A percentile compares a stretch with the other conserved stretches of the same genome.
Conservation (phyloP, 2,797 vertebrate species). For the Coregonus sp. region DNA sequence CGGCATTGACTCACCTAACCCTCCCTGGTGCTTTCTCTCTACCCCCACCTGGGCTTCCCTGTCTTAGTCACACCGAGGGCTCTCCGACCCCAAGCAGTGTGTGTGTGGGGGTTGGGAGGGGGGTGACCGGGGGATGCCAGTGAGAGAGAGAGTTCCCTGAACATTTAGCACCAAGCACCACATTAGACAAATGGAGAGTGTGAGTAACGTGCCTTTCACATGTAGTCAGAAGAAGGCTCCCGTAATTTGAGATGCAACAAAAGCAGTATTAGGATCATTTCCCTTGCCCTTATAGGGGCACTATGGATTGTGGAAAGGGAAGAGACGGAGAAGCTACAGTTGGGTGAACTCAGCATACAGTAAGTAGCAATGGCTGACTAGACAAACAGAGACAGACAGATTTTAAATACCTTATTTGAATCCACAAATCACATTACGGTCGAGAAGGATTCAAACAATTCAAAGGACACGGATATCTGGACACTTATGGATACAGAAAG, state of each 20-base stretch:
- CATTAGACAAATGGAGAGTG: not conserved
- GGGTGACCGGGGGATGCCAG: constrained; percentile 60
- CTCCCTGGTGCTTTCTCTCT: constrained; percentile 1
- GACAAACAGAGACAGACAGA: not conserved
- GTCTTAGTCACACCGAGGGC: constrained; percentile 66
- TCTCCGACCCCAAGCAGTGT: constrained; percentile 63
- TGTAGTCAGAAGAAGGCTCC: constrained; percentile 15
- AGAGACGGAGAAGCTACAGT: constrained; percentile 27
- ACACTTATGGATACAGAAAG: too few species aligned
- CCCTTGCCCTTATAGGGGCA: not conserved
- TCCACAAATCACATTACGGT: too few species aligned
- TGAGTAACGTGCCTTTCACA: constrained; percentile 30
- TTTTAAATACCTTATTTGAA: too few species aligned
- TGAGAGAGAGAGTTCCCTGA: constrained; percentile 30
- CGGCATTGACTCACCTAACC: constrained; percentile 56
- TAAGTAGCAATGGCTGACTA: constrained; percentile 34
- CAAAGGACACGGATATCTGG: too few species aligned
- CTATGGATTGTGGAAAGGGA: constrained; percentile 31
- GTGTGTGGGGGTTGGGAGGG: constrained; percentile 22
- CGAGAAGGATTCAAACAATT: too few species aligned
- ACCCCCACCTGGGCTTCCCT: constrained; percentile 69
- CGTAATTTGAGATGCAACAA: not conserved
- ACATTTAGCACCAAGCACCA: not conserved
- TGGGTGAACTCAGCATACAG: constrained; percentile 25
- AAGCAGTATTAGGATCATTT: not conserved